Percentiles rank a stretch among this genome's conserved stretches.
Conservation (phyloP, 2,797 vertebrate species). For the Aldrovandia affinis region DNA sequence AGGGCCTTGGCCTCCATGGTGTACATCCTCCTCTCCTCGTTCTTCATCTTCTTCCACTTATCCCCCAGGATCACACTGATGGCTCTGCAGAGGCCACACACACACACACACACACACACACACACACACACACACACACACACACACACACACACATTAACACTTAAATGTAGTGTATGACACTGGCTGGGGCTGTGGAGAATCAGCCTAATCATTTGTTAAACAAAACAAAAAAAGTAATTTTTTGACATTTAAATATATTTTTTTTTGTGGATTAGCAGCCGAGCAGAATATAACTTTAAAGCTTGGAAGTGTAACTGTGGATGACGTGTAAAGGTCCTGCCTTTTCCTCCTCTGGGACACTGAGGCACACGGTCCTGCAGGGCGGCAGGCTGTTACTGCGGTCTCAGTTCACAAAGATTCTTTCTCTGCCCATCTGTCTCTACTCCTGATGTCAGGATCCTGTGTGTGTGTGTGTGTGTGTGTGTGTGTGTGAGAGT, state of each 20-base stretch:
- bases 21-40: conserved; percentile 95
- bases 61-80: conserved; percentile 99
- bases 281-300: too few relatives aligned
- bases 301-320: too few relatives aligned
- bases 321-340: neutral
- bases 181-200: neutral
- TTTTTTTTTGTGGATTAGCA: too few relatives aligned
- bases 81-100: conserved; percentile 78
- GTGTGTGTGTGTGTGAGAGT: too few relatives aligned
- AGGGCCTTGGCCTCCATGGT: conserved; percentile 98
- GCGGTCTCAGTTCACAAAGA: neutral
- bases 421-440: neutral
- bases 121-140: neutral
- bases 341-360: neutral
- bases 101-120: neutral
- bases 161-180: conserved; percentile 42
- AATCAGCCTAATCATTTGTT: neutral
- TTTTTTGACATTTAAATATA: too few relatives aligned
- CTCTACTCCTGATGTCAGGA: neutral
- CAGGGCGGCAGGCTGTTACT: neutral
- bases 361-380: neutral
- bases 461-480: too few relatives aligned
- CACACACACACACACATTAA: neutral
- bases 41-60: conserved; percentile 99
- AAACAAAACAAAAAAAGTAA: too few relatives aligned